Percentiles rank a stretch among this genome's conserved stretches.
phyloP scores from a whole-genome alignment of 2,113 vertebrate genomes.

The Patagioenas fasciata region DNA sequence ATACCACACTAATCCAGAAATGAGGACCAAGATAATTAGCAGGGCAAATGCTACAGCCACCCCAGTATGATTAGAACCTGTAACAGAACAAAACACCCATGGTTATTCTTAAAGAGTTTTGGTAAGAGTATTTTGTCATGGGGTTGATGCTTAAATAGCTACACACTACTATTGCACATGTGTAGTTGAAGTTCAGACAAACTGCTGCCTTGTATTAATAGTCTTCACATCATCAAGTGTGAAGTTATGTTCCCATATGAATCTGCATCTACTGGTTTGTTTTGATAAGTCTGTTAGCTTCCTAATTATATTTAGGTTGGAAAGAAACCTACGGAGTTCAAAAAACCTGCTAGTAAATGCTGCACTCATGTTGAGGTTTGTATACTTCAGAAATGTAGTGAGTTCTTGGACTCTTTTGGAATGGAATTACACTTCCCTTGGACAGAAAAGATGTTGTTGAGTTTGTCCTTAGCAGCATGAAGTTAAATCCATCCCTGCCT shows the following conservation, averaged over 20 bases:
- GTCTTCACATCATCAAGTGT: not conserved
- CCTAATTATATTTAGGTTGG: not conserved
- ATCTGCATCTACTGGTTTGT: not conserved
- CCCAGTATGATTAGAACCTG: slow-evolving; percentile 77
- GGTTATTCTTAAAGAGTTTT: not conserved
- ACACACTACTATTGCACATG: accelerated
- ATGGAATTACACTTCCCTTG: not conserved
- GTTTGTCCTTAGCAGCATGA: not conserved
- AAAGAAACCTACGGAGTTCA: not conserved
- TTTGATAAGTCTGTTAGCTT: not conserved
- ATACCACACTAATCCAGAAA: slow-evolving; percentile 68
- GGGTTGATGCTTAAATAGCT: not conserved
- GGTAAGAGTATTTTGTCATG: not conserved
- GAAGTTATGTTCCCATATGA: not conserved
- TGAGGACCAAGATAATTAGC: slow-evolving; percentile 69
- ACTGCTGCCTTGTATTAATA: not conserved
- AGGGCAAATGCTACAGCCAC: slow-evolving; percentile 79
- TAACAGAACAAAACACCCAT: not conserved
- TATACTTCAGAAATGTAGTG: not conserved
- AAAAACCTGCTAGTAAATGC: not conserved
- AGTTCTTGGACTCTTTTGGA: not conserved
- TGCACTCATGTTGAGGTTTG: not conserved
- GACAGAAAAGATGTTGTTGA: not conserved
- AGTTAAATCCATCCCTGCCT: not conserved
- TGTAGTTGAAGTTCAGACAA: not conserved